Percentiles rank a stretch among this genome's conserved stretches.
These are phyloP conservation scores for Polyommatus icarus DNA, from an alignment of 2,888 invertebrate species.

Conservation along the genomic window DNA sequence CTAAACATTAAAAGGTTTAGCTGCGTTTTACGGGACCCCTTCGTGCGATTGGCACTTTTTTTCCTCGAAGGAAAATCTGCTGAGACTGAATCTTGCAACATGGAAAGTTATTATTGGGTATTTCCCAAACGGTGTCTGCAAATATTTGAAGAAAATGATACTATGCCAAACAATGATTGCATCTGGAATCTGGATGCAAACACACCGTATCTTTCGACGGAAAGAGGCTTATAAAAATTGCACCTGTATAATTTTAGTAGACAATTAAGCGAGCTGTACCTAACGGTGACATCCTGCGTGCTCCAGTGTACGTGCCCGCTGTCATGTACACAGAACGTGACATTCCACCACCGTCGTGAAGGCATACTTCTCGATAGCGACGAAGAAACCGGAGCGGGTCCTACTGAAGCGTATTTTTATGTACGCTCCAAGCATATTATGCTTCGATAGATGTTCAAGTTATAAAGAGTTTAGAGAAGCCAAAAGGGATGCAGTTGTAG, in stretches of 20 bases:
- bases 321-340: conserved; percentile 21
- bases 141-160: neutral
- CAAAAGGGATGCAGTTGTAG: no score
- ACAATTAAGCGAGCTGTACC: neutral
- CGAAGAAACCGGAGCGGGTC: neutral
- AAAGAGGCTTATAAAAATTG: neutral
- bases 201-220: neutral
- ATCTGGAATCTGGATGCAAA: neutral
- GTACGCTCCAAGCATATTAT: neutral
- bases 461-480: no score
- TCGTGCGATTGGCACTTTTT: neutral
- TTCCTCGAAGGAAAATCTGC: neutral
- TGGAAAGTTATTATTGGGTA: neutral
- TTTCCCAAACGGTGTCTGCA: neutral
- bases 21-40: no score
- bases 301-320: neutral
- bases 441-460: no score
- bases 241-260: neutral
- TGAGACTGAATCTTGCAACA: neutral
- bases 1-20: no score
- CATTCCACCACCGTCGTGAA: conserved; percentile 7
- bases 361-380: neutral
- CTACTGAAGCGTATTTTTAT: neutral
- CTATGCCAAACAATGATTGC: neutral
- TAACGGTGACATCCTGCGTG: conserved; percentile 3